Percentiles rank a stretch among this genome's conserved stretches.
These are phyloP conservation scores for Sebastes miniatus DNA, from an alignment of 2,797 vertebrate species.

Conservation along the genomic window DNA sequence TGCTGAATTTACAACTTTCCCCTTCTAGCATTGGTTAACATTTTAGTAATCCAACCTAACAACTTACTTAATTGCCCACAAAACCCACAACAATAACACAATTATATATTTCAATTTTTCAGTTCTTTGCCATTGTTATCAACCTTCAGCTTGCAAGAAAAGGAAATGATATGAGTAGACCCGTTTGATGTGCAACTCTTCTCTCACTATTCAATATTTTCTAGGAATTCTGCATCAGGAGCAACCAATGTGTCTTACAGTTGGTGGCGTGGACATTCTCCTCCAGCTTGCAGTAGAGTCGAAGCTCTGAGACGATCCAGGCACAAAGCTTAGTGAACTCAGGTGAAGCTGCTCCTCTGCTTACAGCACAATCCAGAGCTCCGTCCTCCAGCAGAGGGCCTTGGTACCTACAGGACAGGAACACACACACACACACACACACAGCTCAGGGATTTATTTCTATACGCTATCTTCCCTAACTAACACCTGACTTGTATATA, in stretches of 20 bases:
- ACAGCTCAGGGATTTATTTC: too few species aligned
- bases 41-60: neutral
- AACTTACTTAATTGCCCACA: neutral
- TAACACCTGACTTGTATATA: too few species aligned
- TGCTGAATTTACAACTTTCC: neutral
- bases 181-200: neutral
- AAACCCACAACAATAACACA: neutral
- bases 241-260: slow-evolving; percentile 83
- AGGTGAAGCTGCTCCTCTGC: slow-evolving; percentile 88
- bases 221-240: neutral
- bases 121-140: neutral
- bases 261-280: slow-evolving; percentile 97
- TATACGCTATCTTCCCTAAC: too few species aligned
- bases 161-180: neutral
- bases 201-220: neutral
- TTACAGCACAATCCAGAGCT: slow-evolving; percentile 86
- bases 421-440: neutral
- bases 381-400: slow-evolving; percentile 93
- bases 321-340: slow-evolving; percentile 97
- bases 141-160: neutral
- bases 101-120: neutral
- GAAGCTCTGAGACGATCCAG: slow-evolving; percentile 93
- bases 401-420: slow-evolving; percentile 87
- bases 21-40: neutral
- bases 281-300: slow-evolving; percentile 90